Percentiles rank a stretch among this genome's conserved stretches.
phyloP scores from a whole-genome alignment of 37 sponge, comb jelly and placozoan species.

The Oopsacas minuta region DNA sequence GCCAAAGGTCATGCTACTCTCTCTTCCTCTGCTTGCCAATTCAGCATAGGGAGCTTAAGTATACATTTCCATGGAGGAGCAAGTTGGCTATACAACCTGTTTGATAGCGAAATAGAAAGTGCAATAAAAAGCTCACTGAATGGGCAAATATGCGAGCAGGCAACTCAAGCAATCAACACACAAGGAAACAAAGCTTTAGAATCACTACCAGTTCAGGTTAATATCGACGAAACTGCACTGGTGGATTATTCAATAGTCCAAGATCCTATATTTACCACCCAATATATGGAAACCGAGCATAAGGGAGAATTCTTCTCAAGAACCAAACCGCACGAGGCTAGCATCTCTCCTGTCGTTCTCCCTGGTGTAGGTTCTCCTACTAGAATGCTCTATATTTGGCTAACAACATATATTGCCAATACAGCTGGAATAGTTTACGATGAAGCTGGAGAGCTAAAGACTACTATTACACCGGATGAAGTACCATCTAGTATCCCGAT shows the following conservation, averaged over 20 bases:
- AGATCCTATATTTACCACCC: conserved; percentile 39
- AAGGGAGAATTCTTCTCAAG: conserved; percentile 65
- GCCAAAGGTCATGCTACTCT: conserved; percentile 55
- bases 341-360: conserved; percentile 45
- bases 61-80: conserved; percentile 77
- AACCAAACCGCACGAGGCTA: conserved; percentile 48
- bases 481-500: conserved; percentile 25
- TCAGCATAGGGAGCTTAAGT: conserved; percentile 52
- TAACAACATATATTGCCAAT: conserved; percentile 66
- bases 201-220: conserved; percentile 57
- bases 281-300: conserved; percentile 53
- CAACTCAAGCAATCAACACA: conserved; percentile 53
- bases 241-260: conserved; percentile 43
- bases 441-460: conserved; percentile 39
- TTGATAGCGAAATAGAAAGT: conserved; percentile 40
- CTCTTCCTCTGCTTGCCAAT: conserved; percentile 34
- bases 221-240: conserved; percentile 38
- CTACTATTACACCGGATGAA: neutral
- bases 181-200: conserved; percentile 67
- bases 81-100: conserved; percentile 84
- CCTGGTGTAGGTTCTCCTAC: conserved; percentile 30
- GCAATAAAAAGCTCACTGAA: conserved; percentile 47
- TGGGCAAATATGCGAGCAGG: conserved; percentile 39
- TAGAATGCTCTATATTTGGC: conserved; percentile 73
- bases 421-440: conserved; percentile 71